phyloP scores from a whole-genome alignment of 1,140 invertebrate species.

The Ridgeia piscesae region DNA sequence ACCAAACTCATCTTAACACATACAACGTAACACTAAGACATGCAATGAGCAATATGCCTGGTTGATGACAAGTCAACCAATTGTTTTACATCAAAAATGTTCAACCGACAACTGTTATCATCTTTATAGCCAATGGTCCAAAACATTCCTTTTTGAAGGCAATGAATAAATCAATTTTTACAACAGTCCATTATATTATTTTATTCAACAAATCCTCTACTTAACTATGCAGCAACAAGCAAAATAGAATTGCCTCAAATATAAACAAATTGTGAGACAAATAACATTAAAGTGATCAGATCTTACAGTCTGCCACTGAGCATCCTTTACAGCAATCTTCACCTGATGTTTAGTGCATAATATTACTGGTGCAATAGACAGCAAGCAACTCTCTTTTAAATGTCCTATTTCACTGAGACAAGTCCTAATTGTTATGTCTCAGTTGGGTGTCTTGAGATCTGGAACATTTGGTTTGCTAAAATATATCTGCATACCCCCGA shows the following conservation, averaged over 20 bases:
- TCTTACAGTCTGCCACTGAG: background rate
- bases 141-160: background rate
- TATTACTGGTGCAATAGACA: background rate
- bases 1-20: background rate
- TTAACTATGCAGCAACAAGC: background rate
- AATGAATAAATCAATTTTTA: background rate
- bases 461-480: background rate
- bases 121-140: background rate
- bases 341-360: background rate
- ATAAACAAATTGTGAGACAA: background rate
- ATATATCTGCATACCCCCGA: background rate
- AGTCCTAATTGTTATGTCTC: background rate
- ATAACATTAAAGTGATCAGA: background rate
- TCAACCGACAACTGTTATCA: background rate
- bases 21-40: background rate
- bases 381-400: background rate
- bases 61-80: background rate
- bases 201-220: background rate
- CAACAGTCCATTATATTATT: background rate
- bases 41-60: background rate
- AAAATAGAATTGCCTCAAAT: slow-evolving; percentile 1
- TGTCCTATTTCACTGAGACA: background rate
- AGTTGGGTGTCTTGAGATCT: background rate
- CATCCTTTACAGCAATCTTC: background rate
- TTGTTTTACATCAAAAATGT: background rate